A percentile compares a stretch with the other conserved stretches of the same genome.
Evolutionary conservation across 2,113 vertebrate species (phyloP).

Genomic region (Acanthochromis polyacanthus): DNA sequence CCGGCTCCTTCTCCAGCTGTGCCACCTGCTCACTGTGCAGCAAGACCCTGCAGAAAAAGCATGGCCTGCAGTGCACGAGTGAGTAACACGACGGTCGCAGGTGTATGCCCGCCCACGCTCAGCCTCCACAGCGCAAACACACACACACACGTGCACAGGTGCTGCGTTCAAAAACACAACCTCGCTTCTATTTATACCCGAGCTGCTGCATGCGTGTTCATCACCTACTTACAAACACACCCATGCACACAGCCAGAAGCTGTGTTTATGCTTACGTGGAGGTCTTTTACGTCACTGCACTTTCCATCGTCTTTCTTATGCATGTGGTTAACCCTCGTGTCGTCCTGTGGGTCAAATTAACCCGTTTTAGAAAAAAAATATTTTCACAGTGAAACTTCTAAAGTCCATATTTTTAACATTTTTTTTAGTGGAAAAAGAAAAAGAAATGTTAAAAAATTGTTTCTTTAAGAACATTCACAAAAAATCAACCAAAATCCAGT

Average conservation of each 20-base stretch:
- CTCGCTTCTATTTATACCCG: constrained; percentile 13
- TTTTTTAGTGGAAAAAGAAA: no score
- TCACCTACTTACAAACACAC: background rate
- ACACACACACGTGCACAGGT: constrained; percentile 40
- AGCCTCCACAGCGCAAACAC: constrained; percentile 15
- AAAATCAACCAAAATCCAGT: no score
- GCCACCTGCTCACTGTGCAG: constrained; percentile 92
- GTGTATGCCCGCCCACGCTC: constrained; percentile 45
- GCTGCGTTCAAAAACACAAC: constrained; percentile 31
- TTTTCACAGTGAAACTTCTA: no score
- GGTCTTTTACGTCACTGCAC: no score
- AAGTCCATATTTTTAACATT: no score
- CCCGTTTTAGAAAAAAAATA: no score
- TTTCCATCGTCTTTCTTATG: no score
- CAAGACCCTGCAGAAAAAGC: constrained; percentile 89
- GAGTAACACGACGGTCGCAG: constrained; percentile 84
- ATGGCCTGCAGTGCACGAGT: constrained; percentile 92
- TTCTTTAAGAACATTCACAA: no score
- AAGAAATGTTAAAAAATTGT: no score
- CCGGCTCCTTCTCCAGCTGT: constrained; percentile 86
- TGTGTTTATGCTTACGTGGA: no score
- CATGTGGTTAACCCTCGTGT: no score
- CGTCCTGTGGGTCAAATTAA: no score
- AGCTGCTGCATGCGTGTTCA: constrained; percentile 32
- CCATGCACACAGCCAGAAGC: background rate